phyloP scores from a whole-genome alignment of 2,113 vertebrate species.

The Entelurus aequoreus region DNA sequence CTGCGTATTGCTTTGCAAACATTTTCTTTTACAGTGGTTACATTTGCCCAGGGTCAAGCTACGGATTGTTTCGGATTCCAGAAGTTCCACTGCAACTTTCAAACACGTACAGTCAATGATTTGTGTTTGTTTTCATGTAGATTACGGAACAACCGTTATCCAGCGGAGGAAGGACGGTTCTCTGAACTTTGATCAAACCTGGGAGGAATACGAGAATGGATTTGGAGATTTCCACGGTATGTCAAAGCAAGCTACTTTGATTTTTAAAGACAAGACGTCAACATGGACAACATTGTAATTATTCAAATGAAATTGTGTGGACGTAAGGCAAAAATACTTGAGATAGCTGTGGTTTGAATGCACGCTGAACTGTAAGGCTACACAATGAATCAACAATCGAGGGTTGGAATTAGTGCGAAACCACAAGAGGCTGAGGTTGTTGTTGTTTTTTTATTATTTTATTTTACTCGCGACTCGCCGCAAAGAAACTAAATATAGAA shows the following conservation, averaged over 20 bases:
- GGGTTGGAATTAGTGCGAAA: too few relatives aligned
- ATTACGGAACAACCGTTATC: slow-evolving; percentile 78
- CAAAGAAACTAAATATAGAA: too few relatives aligned
- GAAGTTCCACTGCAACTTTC: too few relatives aligned
- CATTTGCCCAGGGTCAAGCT: too few relatives aligned
- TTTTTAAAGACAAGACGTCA: neutral
- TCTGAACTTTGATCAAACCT: slow-evolving; percentile 83
- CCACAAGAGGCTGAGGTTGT: too few relatives aligned
- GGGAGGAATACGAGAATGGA: slow-evolving; percentile 80
- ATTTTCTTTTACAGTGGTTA: too few relatives aligned
- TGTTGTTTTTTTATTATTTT: too few relatives aligned
- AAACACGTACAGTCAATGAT: neutral
- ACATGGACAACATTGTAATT: neutral
- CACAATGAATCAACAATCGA: too few relatives aligned
- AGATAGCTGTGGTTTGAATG: neutral
- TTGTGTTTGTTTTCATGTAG: slow-evolving; percentile 46
- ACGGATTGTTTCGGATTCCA: too few relatives aligned
- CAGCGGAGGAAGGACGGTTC: slow-evolving; percentile 80
- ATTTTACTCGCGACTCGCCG: too few relatives aligned
- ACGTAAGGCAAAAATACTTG: neutral
- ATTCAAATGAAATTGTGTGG: neutral
- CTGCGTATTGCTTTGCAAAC: too few relatives aligned
- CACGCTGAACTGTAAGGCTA: neutral
- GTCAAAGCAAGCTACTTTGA: slow-evolving; percentile 6
- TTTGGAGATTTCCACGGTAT: slow-evolving; percentile 85